Evolutionary conservation across 2,888 invertebrate species (phyloP), one percentile per base, ranked within the genome.

Genomic region (Eilema caniola): DNA sequence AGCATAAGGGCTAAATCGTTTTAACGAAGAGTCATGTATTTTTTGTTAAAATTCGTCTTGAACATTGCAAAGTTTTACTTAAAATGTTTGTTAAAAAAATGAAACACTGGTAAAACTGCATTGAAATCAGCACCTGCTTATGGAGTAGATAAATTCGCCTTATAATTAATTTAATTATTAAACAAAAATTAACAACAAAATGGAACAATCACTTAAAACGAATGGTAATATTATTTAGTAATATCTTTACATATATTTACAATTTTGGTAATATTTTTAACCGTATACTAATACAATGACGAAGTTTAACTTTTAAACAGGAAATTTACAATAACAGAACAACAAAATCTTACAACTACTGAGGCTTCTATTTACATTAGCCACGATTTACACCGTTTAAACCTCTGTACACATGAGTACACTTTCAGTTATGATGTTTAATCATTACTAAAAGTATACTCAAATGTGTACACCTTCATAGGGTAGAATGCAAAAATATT

Each of bases 151-250:
- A 83, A 82, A 83, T 83, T 83, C 73, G 63, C 76, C 72, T 81
- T 79, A 71, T 75, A 77, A 85, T 81, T 87, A 87, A 87, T 90
- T n/a, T 88, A 91, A 90, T 16, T 89, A 90, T 89, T 90, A 92
- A 94, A 93, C 90, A 94, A 94, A 93, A 83, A 93, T 88, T 91
- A 92, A 94, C 93, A 95, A 95, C 92, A 94, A 93, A 93, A 91
- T 92, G 90, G 94, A 94, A 95, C 94, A 94, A 94, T 92, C 88
- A 90, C 93, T 93, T 93, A 90, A 87, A 93, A 94, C 92, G 86
- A 94, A 94, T 95, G 95, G 95, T 95, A 95, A 95, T 95, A 95
- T 92, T 93, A 92, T 94, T 93, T 94, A 93, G 90, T 95, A 95
- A 95, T 95, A 95, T 94, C 94, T 95, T 93, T 95, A 95, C 95